Evolutionary conservation across 2,888 invertebrate genomes (phyloP), one percentile per base, ranked within the genome.

Genomic region (Drosophila paracracens): DNA sequence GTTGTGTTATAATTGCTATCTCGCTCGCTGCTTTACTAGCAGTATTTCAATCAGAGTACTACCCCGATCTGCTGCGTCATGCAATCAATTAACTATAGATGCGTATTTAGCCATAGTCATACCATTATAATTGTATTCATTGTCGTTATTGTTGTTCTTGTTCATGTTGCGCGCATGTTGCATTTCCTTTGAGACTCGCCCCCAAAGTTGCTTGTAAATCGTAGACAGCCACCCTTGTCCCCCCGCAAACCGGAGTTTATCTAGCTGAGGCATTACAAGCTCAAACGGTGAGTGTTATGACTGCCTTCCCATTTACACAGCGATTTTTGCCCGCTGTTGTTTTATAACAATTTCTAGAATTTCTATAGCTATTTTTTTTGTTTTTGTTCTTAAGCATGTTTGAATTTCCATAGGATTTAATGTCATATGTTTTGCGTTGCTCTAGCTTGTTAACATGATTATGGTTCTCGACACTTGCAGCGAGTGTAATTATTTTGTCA

Each of bases 81-180:
- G 38, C 31, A 57, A 43, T 50, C 53, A 65, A 62, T 73, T 65
- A 57, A 72, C 46, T 61, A 38, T 21, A 27, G 31, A 27, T 57
- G 25, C 29, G 10, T 48, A 33, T 62, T 56, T 46, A 27, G 43
- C 21, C 21, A 21, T 43, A 43, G 11, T 21, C 66, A 63, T 59
- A 58, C 51, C 21, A 11, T 43, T 21, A 21, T 79, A 57, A 66
- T 38, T 62, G 43, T 66, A 36, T 56, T 65, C 40, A 36, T 62
- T 65, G 68, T 64, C 16, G 48, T n/a, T 64, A 25, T 63, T 53
- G 73, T 35, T 16, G 25, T 62, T 65, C 64, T 65, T n/a, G 65
- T n/a, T 65, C 40, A 66, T 51, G 64, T 76, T 68, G 38, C 33
- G 65, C 61, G 77, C 77, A 77, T 74, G 75, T 63, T 77, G 65